These are phyloP conservation scores for Leucosticte australis DNA, from an alignment of 2,113 vertebrate species.

Conservation along the genomic window DNA sequence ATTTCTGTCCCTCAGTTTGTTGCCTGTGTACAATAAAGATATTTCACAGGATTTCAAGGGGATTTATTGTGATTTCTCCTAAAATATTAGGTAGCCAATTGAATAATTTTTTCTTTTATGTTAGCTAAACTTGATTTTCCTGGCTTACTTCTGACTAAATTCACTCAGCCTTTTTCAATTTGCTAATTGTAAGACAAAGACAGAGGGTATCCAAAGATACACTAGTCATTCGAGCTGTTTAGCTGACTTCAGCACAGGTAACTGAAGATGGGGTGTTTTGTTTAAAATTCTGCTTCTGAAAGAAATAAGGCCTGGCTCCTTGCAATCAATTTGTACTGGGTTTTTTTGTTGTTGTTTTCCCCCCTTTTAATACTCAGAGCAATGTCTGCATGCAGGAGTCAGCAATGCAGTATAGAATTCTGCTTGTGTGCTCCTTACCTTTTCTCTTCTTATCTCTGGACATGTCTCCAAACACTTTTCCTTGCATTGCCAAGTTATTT, in stretches of 20 bases:
- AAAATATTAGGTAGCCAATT: neutral
- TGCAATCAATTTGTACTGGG: neutral
- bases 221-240: neutral
- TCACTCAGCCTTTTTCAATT: neutral
- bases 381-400: neutral
- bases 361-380: neutral
- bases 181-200: neutral
- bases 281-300: neutral
- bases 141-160: neutral
- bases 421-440: neutral
- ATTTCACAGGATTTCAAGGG: neutral
- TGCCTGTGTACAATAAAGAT: neutral
- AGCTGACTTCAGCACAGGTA: neutral
- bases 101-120: neutral
- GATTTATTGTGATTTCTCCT: neutral
- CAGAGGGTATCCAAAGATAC: neutral
- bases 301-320: neutral
- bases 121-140: neutral
- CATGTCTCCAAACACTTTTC: neutral
- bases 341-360: neutral
- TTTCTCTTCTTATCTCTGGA: neutral
- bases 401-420: neutral
- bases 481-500: neutral
- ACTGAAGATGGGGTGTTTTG: neutral
- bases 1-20: neutral